Evolutionary conservation across 2,888 invertebrate species (phyloP).

Genomic region (Operophtera brumata): DNA sequence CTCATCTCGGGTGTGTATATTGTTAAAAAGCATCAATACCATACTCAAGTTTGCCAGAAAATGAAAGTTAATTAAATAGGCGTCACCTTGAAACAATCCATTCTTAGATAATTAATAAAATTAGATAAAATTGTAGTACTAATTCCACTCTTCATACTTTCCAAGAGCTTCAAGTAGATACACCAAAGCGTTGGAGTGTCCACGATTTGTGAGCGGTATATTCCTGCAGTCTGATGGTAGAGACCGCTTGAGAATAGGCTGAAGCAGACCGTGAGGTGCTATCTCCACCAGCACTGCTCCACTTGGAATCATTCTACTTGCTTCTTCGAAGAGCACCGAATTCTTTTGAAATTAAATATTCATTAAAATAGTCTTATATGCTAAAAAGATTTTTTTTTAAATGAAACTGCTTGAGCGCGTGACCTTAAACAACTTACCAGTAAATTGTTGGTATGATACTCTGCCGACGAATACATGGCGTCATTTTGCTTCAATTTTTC

Average conservation of each 20-base stretch:
- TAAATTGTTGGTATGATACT: slow-evolving; percentile 92
- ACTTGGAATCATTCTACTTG: slow-evolving; percentile 85
- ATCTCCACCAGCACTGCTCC: slow-evolving; percentile 92
- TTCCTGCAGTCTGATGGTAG: slow-evolving; percentile 82
- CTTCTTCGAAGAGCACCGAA: slow-evolving; percentile 90
- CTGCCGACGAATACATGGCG: slow-evolving; percentile 84
- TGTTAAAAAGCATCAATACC: too few relatives aligned
- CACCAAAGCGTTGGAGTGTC: slow-evolving; percentile 80
- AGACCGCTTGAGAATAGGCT: slow-evolving; percentile 91
- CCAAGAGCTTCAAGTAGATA: slow-evolving; percentile 82
- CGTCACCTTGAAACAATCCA: too few relatives aligned
- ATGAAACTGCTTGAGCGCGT: too few relatives aligned
- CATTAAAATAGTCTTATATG: background rate
- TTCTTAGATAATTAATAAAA: too few relatives aligned
- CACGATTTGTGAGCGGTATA: slow-evolving; percentile 87
- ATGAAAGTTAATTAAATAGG: too few relatives aligned
- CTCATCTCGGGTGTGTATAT: too few relatives aligned
- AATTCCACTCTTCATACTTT: slow-evolving; percentile 65
- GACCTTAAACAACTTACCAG: slow-evolving; percentile 59
- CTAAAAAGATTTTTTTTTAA: background rate
- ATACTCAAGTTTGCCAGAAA: too few relatives aligned
- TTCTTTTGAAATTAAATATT: slow-evolving; percentile 48
- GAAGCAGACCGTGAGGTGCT: slow-evolving; percentile 93
- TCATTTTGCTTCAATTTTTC: slow-evolving; percentile 49
- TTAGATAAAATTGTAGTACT: too few relatives aligned